A percentile compares a stretch with the other conserved stretches of the same genome.
These are phyloP conservation scores for Dryoscopus gambensis DNA, from an alignment of 2,113 vertebrate species.

Conservation along the genomic window DNA sequence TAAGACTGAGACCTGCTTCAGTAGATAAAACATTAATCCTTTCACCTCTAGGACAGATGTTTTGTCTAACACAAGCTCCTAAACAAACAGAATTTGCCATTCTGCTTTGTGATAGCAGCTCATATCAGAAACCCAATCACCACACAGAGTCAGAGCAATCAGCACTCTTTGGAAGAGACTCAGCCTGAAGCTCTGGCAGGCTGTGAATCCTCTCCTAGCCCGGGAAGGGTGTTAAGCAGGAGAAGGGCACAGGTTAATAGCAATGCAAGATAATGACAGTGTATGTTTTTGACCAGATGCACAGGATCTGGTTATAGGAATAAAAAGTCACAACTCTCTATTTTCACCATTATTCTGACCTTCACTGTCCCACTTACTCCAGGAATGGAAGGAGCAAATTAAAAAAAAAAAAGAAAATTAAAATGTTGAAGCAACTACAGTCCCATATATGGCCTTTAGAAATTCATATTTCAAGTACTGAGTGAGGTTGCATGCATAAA, in stretches of 20 bases:
- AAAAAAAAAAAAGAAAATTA: conserved; percentile 22
- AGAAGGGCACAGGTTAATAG: not conserved
- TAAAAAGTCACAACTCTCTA: not conserved
- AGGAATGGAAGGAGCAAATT: not conserved
- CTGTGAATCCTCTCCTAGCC: conserved; percentile 9
- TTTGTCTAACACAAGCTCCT: conserved; percentile 32
- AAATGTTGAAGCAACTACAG: conserved; percentile 47
- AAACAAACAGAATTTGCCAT: conserved; percentile 22
- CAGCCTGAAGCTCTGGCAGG: not conserved
- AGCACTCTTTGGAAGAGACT: not conserved
- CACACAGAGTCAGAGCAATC: not conserved
- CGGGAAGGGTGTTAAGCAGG: not conserved
- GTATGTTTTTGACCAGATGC: not conserved
- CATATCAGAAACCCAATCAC: not conserved
- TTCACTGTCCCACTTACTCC: not conserved
- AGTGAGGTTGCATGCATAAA: not conserved
- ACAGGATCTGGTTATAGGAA: not conserved
- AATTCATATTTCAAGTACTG: conserved; percentile 36
- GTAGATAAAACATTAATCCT: conserved; percentile 49
- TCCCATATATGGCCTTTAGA: conserved; percentile 37
- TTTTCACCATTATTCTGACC: conserved; percentile 26
- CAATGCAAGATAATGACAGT: not conserved
- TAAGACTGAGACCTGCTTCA: not conserved
- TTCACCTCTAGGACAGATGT: conserved; percentile 25
- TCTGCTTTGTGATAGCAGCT: not conserved